These are phyloP conservation scores for Clarias gariepinus DNA, from an alignment of 2,113 vertebrate species.

Conservation along the genomic window DNA sequence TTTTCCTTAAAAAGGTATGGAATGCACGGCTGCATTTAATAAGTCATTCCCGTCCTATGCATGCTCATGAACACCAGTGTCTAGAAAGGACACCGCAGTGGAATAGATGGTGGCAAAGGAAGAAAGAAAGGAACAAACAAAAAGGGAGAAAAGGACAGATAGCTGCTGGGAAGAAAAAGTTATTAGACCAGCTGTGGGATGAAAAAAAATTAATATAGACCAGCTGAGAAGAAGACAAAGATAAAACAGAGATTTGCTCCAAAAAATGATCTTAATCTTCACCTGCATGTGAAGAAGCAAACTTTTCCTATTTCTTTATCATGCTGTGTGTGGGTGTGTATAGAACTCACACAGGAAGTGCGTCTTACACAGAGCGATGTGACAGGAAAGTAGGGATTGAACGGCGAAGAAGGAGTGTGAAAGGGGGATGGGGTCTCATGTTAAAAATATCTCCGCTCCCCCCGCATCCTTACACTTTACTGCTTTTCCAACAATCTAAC, in stretches of 20 bases:
- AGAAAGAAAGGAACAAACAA: constrained; percentile 18
- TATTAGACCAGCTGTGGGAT: constrained; percentile 44
- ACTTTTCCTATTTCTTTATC: constrained; percentile 56
- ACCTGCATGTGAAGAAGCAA: constrained; percentile 60
- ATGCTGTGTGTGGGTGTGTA: constrained; percentile 15
- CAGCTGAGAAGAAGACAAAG: constrained; percentile 40
- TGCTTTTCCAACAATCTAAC: constrained; percentile 70
- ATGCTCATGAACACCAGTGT: constrained; percentile 66
- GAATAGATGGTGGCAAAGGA: constrained; percentile 27
- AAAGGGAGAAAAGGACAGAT: constrained; percentile 6
- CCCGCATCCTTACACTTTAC: constrained; percentile 38
- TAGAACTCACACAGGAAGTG: not conserved
- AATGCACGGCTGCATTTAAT: constrained; percentile 75
- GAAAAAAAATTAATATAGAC: constrained; percentile 43
- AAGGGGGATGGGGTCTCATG: constrained; percentile 48
- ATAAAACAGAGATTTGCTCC: constrained; percentile 59
- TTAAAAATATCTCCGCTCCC: constrained; percentile 59
- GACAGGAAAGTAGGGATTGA: constrained; percentile 37
- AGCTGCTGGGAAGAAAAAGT: constrained; percentile 16
- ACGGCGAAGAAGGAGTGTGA: constrained; percentile 47
- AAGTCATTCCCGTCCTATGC: constrained; percentile 69
- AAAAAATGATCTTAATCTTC: constrained; percentile 65
- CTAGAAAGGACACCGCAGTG: constrained; percentile 1
- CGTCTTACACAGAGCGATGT: constrained; percentile 46
- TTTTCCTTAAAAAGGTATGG: constrained; percentile 78